These are phyloP conservation scores for Axinella damicornis DNA, from an alignment of 37 sponge, comb jelly and placozoan species.

Conservation along the genomic window DNA sequence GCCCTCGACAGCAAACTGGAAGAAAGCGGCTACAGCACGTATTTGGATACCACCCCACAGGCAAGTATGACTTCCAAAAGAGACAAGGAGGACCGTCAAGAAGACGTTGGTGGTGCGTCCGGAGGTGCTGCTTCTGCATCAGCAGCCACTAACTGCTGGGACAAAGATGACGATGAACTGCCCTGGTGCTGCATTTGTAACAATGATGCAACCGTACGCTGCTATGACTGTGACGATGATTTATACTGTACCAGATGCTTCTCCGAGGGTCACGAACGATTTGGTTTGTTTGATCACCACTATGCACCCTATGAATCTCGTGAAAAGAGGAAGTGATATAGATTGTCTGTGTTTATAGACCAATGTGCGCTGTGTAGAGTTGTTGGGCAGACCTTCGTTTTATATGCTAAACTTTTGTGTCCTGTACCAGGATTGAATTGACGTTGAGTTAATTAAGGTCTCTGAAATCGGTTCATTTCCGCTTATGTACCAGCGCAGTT, in stretches of 20 bases:
- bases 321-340: not conserved
- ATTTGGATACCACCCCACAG: conserved; percentile 7
- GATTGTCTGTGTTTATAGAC: no score
- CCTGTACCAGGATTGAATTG: no score
- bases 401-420: no score
- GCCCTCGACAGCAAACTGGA: conserved; percentile 76
- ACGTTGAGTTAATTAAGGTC: no score
- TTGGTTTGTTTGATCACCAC: conserved; percentile 80
- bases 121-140: not conserved
- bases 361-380: no score
- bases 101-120: not conserved
- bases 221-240: conserved; percentile 91
- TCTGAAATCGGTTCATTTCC: no score
- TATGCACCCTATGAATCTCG: conserved; percentile 56
- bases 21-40: conserved; percentile 28
- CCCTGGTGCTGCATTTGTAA: conserved; percentile 99
- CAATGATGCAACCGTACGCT: conserved; percentile 84
- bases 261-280: conserved; percentile 90
- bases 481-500: no score
- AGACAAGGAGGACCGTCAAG: not conserved
- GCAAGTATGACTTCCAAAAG: not conserved
- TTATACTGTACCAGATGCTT: conserved; percentile 93
- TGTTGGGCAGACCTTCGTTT: no score
- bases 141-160: not conserved
- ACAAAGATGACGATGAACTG: conserved; percentile 71